Conservation (phyloP, 2,113 vertebrate species). For the Phalacrocorax carbo region DNA sequence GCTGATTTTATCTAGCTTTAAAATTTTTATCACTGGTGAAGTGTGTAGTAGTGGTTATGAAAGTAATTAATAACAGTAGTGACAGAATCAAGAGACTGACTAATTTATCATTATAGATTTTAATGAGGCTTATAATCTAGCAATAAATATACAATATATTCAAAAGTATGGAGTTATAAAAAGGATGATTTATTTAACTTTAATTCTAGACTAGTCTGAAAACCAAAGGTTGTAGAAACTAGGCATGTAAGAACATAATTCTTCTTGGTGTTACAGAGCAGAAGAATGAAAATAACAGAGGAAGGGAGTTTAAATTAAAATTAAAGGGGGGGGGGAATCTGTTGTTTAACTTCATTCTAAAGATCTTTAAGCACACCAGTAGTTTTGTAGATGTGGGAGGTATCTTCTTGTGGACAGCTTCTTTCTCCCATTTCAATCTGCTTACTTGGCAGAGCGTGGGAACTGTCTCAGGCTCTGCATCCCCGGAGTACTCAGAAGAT, state of each 20-base stretch:
- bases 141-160: conserved; percentile 64
- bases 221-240: not conserved
- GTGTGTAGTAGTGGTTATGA: conserved; percentile 54
- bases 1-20: conserved; percentile 62
- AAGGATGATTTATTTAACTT: conserved; percentile 60
- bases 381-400: not conserved
- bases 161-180: conserved; percentile 27
- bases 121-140: conserved; percentile 67
- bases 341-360: not conserved
- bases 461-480: not conserved
- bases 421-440: not conserved
- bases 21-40: conserved; percentile 49
- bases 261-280: not conserved
- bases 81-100: conserved; percentile 58
- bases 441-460: not conserved
- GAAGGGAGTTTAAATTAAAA: not conserved
- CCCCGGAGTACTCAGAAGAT: not conserved
- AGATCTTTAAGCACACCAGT: not conserved
- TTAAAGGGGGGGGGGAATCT: not conserved
- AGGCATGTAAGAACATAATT: not conserved
- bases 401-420: not conserved
- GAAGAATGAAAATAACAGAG: not conserved
- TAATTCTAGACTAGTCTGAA: conserved; percentile 8
- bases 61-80: conserved; percentile 66
- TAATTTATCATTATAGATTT: conserved; percentile 70